A percentile compares a stretch with the other conserved stretches of the same genome.
Evolutionary conservation across 1,140 invertebrate species (phyloP).

Genomic region (Chironomus striatipennis): DNA sequence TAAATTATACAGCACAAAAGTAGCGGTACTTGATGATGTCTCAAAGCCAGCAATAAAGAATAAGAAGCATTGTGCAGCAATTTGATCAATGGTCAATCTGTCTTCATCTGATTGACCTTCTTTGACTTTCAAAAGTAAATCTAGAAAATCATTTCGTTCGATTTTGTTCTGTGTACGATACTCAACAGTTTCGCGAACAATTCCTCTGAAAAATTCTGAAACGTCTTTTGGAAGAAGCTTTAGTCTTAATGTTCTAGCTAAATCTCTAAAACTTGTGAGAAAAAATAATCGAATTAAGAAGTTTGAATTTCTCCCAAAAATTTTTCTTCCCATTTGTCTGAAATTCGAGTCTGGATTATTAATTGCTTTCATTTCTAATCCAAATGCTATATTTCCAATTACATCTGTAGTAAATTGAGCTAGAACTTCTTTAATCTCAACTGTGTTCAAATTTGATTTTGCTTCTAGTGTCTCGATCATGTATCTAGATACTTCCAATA

Average conservation of each 20-base stretch:
- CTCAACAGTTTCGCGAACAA: conserved; percentile 40
- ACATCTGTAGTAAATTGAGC: conserved; percentile 50
- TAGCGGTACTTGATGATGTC: conserved; percentile 45
- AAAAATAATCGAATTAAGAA: neutral
- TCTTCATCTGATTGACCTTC: conserved; percentile 27
- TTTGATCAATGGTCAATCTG: conserved; percentile 30
- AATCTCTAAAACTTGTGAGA: neutral
- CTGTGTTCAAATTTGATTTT: conserved; percentile 27
- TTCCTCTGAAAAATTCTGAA: conserved; percentile 28
- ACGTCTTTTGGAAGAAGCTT: conserved; percentile 25
- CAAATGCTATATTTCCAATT: conserved; percentile 49
- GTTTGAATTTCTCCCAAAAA: conserved; percentile 29
- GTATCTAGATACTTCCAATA: conserved; percentile 30
- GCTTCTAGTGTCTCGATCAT: conserved; percentile 30
- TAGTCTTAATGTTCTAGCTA: conserved; percentile 26
- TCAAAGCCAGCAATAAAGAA: conserved; percentile 52
- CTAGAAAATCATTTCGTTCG: conserved; percentile 40
- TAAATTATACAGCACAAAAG: conserved; percentile 42
- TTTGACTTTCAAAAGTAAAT: conserved; percentile 38
- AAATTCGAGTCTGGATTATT: conserved; percentile 47
- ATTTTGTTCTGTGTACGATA: conserved; percentile 39
- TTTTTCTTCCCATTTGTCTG: conserved; percentile 33
- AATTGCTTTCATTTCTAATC: conserved; percentile 46
- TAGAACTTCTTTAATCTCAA: conserved; percentile 46
- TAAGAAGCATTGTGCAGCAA: conserved; percentile 45